phyloP scores from a whole-genome alignment of 2,888 invertebrate genomes.

The Cryptocephalus primarius region DNA sequence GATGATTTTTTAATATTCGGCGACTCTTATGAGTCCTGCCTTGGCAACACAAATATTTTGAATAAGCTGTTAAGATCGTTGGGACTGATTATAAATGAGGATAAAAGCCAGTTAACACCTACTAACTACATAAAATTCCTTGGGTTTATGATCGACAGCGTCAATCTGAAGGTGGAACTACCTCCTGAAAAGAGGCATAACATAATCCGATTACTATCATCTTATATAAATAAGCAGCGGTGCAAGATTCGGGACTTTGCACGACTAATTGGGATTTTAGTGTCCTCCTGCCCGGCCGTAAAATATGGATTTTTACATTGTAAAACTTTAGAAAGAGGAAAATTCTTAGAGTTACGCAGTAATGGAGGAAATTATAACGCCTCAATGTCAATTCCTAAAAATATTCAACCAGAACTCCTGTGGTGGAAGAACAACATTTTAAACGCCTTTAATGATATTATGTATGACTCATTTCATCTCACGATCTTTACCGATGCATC shows the following conservation, averaged over 20 bases:
- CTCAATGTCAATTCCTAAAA: background rate
- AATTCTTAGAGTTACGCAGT: slow-evolving; percentile 8
- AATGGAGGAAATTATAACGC: slow-evolving; percentile 1
- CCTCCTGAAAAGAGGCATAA: slow-evolving; percentile 3
- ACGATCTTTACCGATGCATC: slow-evolving; percentile 11
- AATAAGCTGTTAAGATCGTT: slow-evolving; percentile 4
- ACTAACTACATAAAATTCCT: slow-evolving; percentile 8
- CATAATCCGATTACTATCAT: background rate
- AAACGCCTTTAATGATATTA: background rate
- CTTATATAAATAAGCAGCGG: background rate
- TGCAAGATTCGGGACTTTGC: slow-evolving; percentile 4
- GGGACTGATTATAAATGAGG: slow-evolving; percentile 14
- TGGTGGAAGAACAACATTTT: slow-evolving; percentile 5
- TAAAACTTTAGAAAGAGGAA: slow-evolving; percentile 14
- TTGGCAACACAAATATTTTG: background rate
- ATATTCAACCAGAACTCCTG: slow-evolving; percentile 1
- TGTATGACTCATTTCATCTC: slow-evolving; percentile 1
- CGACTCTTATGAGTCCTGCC: slow-evolving; percentile 2
- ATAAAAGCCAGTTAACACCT: slow-evolving; percentile 12
- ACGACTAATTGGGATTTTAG: slow-evolving; percentile 11
- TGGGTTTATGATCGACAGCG: slow-evolving; percentile 11
- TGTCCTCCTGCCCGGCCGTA: slow-evolving; percentile 20
- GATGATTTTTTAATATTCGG: slow-evolving; percentile 15
- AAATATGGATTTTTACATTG: slow-evolving; percentile 23
- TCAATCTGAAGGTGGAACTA: slow-evolving; percentile 1